These are phyloP conservation scores for Betta splendens DNA, from an alignment of 2,797 vertebrate genomes.

Conservation along the genomic window DNA sequence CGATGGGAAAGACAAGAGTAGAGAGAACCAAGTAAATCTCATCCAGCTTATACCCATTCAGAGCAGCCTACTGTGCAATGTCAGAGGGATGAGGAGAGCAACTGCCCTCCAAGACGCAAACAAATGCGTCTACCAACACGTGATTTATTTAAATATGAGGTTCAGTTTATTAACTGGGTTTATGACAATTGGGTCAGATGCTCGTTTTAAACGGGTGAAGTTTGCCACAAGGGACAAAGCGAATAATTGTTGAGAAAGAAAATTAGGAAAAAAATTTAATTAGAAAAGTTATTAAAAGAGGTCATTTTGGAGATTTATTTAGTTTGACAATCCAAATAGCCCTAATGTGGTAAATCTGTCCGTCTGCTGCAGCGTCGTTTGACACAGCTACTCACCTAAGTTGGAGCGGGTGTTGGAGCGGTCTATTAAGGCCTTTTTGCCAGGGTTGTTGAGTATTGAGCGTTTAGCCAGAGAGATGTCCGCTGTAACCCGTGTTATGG, in stretches of 20 bases:
- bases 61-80: background rate
- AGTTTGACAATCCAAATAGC: constrained; percentile 12
- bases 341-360: constrained; percentile 8
- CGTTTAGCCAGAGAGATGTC: constrained; percentile 98
- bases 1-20: constrained; percentile 85
- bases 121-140: no score
- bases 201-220: constrained; percentile 23
- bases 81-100: constrained; percentile 3
- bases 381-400: constrained; percentile 84
- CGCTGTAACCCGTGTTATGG: constrained; percentile 95
- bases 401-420: constrained; percentile 94
- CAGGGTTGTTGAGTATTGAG: constrained; percentile 97
- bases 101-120: background rate
- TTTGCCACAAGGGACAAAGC: constrained; percentile 20
- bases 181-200: constrained; percentile 14
- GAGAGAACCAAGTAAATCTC: constrained; percentile 84
- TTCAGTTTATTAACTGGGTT: constrained; percentile 16
- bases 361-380: background rate
- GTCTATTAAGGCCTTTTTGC: constrained; percentile 97
- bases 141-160: no score
- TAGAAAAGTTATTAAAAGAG: constrained; percentile 33
- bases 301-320: constrained; percentile 27
- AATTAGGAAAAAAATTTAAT: no score
- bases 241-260: no score
- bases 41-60: constrained; percentile 37